A percentile compares a stretch with the other conserved stretches of the same genome.
Evolutionary conservation across 1,140 invertebrate genomes (phyloP).

Genomic region (Brachionus rotundiformis): DNA sequence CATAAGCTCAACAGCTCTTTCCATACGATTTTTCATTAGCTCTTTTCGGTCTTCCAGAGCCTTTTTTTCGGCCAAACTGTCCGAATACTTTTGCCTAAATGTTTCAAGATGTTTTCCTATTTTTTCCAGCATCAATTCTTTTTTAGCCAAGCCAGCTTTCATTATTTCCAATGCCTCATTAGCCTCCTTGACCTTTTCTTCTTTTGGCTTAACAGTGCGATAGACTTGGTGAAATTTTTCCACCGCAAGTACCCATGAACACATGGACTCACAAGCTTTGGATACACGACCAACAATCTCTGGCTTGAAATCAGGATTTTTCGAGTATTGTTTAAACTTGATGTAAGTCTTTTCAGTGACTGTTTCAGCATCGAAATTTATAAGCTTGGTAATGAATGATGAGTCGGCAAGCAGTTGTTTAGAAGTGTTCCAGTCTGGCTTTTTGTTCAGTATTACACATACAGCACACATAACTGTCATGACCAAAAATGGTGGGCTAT

Average conservation of each 20-base stretch:
- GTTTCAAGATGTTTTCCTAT: conserved; percentile 61
- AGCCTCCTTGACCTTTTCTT: conserved; percentile 47
- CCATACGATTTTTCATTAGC: conserved; percentile 73
- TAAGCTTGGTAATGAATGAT: conserved; percentile 59
- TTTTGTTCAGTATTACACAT: conserved; percentile 77
- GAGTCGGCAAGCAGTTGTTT: conserved; percentile 60
- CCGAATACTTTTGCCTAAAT: conserved; percentile 62
- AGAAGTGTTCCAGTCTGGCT: conserved; percentile 65
- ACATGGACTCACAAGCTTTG: conserved; percentile 60
- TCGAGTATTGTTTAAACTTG: conserved; percentile 61
- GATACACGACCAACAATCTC: conserved; percentile 61
- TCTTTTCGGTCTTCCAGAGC: conserved; percentile 70
- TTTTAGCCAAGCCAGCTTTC: conserved; percentile 59
- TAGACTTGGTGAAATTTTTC: conserved; percentile 64
- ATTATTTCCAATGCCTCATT: conserved; percentile 54
- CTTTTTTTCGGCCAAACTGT: conserved; percentile 67
- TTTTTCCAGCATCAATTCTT: conserved; percentile 56
- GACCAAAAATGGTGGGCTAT: conserved; percentile 59
- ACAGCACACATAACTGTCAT: conserved; percentile 75
- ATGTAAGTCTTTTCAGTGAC: conserved; percentile 61
- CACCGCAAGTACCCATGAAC: conserved; percentile 63
- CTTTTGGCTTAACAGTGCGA: conserved; percentile 56
- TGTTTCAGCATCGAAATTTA: conserved; percentile 61
- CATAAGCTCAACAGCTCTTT: conserved; percentile 76
- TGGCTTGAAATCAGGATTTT: conserved; percentile 60